Evolutionary conservation across 2,113 vertebrate genomes (phyloP), one percentile per base, ranked within the genome.

Genomic region (Pteropus alecto): DNA sequence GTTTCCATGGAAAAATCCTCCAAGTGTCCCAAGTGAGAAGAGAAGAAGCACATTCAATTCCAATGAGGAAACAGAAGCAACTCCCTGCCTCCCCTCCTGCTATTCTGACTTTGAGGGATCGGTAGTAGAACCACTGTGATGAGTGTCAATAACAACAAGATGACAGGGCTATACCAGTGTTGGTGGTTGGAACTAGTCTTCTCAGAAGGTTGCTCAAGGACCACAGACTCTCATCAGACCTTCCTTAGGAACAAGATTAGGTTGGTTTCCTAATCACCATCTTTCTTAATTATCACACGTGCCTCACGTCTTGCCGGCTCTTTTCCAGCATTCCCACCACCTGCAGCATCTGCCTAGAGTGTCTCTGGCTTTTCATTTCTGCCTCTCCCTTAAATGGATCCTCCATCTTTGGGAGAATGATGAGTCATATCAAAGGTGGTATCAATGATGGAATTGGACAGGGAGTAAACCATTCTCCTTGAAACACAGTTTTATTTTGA

Each of bases 51-150:
- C 11, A n/a, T 38, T 9, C 30, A 22, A 6, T 4, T n/a, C 33
- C 28, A 61, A 10, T 9, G 67, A 21, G 26, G 30, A 71, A 85
- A 15, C 1, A 48, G 46, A 12, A 15, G 5, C 2, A 83, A 4
- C 15, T n/a, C 2, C 13, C 19, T 7, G 9, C 70, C 19, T 82
- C 18, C 5, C 16, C 0, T 38, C 22, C 10, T 35, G 33, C 56
- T 21, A 16, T 16, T 41, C 4, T n/a, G 7, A 22, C 28, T n/a
- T 24, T 33, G 26, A 58, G 4, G 14, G 28, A 22, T 61, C 0
- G 1, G 24, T 22, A 54, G 12, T 0, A 3, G 1, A 51, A 7
- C 8, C 14, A 16, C 3, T 18, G 19, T 3, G 7, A 9, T 6
- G 2, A 6, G 19, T 3, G 21, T 65, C 41, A 46, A 15, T 21